Evolutionary conservation across 2,113 vertebrate genomes (phyloP).

Genomic region (Irena cyanogastra): DNA sequence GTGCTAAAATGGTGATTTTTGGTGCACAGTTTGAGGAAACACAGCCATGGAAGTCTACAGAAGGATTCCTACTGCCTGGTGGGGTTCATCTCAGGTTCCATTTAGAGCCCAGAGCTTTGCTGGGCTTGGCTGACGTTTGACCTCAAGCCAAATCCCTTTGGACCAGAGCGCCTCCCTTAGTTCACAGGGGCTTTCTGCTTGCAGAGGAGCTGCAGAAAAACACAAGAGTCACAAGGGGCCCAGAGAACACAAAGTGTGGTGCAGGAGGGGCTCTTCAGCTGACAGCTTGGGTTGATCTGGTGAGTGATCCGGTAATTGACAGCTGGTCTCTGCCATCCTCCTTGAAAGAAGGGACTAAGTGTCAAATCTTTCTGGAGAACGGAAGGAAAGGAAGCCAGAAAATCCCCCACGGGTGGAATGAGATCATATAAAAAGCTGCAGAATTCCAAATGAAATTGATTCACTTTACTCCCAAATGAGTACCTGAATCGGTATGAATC

Average conservation of each 20-base stretch:
- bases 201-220: not conserved
- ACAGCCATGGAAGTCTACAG: not conserved
- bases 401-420: not conserved
- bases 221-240: rapidly evolving
- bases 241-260: not conserved
- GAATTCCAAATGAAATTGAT: not conserved
- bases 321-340: not conserved
- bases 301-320: not conserved
- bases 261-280: not conserved
- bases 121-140: rapidly evolving
- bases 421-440: not conserved
- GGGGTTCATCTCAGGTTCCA: not conserved
- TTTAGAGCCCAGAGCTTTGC: not conserved
- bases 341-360: not conserved
- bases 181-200: not conserved
- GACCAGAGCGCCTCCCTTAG: not conserved
- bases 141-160: not conserved
- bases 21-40: not conserved
- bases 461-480: not conserved
- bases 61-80: not conserved
- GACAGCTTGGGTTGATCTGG: not conserved
- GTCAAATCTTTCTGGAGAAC: not conserved
- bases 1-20: not conserved
- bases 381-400: not conserved
- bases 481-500: not conserved